Conservation (phyloP, 2,888 invertebrate species). For the Bruchidius siliquastri region DNA sequence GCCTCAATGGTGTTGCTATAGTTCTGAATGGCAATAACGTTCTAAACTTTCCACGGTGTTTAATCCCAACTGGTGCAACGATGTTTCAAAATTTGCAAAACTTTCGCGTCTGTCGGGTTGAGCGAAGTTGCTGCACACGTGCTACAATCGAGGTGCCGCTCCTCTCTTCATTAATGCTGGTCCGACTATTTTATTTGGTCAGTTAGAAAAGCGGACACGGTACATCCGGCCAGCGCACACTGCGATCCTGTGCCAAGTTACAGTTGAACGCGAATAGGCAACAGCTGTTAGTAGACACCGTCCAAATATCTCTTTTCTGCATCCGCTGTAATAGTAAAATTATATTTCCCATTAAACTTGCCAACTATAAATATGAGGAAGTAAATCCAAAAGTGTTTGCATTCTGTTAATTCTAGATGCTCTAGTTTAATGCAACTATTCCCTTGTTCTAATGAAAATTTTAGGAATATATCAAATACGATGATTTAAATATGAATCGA, state of each 20-base stretch:
- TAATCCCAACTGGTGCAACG: neutral
- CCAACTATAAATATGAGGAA: neutral
- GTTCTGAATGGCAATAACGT: neutral
- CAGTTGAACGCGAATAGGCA: neutral
- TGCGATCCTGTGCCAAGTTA: neutral
- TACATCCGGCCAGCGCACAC: neutral
- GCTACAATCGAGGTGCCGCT: neutral
- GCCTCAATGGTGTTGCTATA: neutral
- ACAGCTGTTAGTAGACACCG: neutral
- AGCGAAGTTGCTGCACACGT: neutral
- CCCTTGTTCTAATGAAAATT: too few relatives aligned
- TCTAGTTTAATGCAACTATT: too few relatives aligned
- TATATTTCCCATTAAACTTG: neutral
- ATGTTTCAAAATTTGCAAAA: neutral
- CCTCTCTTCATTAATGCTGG: neutral
- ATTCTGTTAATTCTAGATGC: too few relatives aligned
- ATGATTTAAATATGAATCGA: too few relatives aligned
- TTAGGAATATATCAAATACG: too few relatives aligned
- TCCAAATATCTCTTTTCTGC: neutral
- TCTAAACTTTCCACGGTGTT: neutral
- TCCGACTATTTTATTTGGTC: neutral
- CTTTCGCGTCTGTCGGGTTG: neutral
- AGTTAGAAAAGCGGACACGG: neutral
- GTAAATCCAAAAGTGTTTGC: too few relatives aligned
- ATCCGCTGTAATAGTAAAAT: neutral